A percentile compares a stretch with the other conserved stretches of the same genome.
Evolutionary conservation across 2,888 invertebrate species (phyloP).

Genomic region (Phorcus lineatus): DNA sequence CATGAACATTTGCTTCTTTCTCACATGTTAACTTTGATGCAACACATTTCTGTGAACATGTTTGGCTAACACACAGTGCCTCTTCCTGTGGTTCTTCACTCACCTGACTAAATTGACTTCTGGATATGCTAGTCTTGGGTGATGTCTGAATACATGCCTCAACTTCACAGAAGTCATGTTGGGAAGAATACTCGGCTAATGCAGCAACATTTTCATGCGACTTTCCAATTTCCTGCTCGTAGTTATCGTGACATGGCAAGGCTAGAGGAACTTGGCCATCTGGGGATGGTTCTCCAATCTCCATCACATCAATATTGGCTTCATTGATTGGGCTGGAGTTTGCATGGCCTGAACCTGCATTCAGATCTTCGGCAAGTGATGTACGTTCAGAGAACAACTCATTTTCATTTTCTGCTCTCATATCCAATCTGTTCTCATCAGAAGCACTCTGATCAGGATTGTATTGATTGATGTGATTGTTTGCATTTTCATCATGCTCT

Average conservation of each 20-base stretch:
- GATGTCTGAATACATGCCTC: not conserved
- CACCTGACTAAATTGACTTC: not conserved
- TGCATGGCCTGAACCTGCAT: not conserved
- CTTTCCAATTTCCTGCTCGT: not conserved
- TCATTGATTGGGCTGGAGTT: not conserved
- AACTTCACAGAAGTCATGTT: not conserved
- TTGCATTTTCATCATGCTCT: not conserved
- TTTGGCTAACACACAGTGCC: too few relatives aligned
- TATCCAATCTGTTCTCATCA: not conserved
- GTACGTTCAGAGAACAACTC: not conserved
- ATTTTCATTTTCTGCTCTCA: not conserved
- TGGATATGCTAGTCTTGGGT: not conserved
- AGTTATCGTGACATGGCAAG: not conserved
- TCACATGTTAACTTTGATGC: too few relatives aligned
- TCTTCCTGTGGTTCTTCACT: not conserved
- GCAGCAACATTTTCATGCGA: slow-evolving; percentile 1
- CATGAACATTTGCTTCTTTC: too few relatives aligned
- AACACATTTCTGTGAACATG: too few relatives aligned
- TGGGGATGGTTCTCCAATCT: not conserved
- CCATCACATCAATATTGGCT: not conserved
- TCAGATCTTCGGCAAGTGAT: not conserved
- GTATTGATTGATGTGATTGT: not conserved
- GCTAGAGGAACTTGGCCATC: not conserved
- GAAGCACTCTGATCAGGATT: not conserved
- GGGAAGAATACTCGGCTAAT: not conserved